Conservation (phyloP, 2,888 invertebrate species). For the Pyrgus malvae region DNA sequence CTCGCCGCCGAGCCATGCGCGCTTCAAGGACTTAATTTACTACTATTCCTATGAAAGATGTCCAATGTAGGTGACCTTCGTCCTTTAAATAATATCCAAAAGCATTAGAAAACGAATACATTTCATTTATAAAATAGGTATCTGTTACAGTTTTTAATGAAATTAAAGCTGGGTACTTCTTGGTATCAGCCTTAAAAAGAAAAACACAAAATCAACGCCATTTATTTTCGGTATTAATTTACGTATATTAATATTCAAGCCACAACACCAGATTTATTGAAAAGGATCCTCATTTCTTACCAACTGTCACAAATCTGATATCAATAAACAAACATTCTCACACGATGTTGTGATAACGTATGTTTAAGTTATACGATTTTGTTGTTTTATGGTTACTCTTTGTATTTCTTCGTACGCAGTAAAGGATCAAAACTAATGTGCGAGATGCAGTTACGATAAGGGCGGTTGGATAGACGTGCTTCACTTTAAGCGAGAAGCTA, state of each 20-base stretch:
- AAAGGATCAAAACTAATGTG: conserved; percentile 54
- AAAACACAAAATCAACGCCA: background rate
- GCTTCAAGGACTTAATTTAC: no score
- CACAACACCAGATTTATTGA: conserved; percentile 5
- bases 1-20: no score
- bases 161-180: no score
- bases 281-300: background rate
- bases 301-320: conserved; percentile 35
- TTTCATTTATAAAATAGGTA: no score
- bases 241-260: conserved; percentile 3
- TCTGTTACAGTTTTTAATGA: no score
- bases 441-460: conserved; percentile 52
- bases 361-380: conserved; percentile 45
- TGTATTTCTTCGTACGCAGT: conserved; percentile 26
- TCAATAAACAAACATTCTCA: conserved; percentile 45
- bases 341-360: conserved; percentile 49
- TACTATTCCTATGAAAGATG: no score
- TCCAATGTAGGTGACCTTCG: no score
- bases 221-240: background rate
- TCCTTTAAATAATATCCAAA: no score
- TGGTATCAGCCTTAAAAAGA: no score
- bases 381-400: conserved; percentile 51
- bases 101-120: no score
- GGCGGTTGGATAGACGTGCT: conserved; percentile 35
- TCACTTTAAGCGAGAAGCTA: background rate